Conservation (phyloP, 1,140 invertebrate species). For the Holcopasites calliopsidis region DNA sequence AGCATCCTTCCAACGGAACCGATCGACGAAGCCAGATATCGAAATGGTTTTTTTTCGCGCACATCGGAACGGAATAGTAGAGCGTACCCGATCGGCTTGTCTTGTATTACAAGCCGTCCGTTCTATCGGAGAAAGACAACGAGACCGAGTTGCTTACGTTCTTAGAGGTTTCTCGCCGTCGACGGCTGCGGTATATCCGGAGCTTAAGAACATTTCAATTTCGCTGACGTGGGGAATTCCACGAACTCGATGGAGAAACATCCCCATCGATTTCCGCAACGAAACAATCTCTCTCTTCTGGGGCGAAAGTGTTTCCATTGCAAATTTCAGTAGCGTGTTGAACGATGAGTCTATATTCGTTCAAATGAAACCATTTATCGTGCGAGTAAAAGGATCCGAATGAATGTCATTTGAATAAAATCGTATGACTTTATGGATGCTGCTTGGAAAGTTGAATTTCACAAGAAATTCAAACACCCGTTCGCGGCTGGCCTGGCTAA, state of each 20-base stretch:
- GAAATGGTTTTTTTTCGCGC: slow-evolving; percentile 19
- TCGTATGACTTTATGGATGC: background rate
- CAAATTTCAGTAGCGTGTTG: too few species aligned
- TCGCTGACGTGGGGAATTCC: background rate
- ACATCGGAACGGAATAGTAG: background rate
- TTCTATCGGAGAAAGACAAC: slow-evolving; percentile 22
- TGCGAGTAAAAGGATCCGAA: too few species aligned
- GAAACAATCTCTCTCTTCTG: background rate
- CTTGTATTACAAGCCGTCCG: slow-evolving; percentile 30
- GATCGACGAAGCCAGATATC: slow-evolving; percentile 4
- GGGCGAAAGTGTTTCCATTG: too few species aligned
- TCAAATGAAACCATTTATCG: too few species aligned
- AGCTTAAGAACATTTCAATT: slow-evolving; percentile 18
- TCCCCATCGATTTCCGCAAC: background rate
- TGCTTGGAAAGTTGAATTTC: slow-evolving; percentile 1
- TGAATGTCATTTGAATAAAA: too few species aligned
- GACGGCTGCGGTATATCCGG: background rate
- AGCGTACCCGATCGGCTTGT: slow-evolving; percentile 28
- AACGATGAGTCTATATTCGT: too few species aligned
- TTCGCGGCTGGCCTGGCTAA: background rate
- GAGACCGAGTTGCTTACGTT: slow-evolving; percentile 57
- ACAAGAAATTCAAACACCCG: background rate
- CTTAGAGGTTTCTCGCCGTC: slow-evolving; percentile 35
- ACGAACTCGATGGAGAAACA: background rate
- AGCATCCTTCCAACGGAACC: background rate